Evolutionary conservation across 1,140 invertebrate genomes (phyloP).

Genomic region (Diuraphis noxia): DNA sequence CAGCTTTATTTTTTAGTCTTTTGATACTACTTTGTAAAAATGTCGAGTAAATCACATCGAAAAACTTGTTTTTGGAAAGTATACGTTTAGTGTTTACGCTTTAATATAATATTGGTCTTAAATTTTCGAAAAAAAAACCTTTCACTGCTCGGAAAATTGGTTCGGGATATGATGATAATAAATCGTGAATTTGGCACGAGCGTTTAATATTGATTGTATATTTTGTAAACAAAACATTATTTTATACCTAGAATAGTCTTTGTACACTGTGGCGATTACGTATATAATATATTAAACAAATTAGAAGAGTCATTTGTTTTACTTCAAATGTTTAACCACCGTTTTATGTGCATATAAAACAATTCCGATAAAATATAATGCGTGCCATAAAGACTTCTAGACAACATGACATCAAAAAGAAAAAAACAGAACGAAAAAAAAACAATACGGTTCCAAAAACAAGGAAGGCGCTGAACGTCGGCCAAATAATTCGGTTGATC

Average conservation of each 20-base stretch:
- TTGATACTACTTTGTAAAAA: not conserved
- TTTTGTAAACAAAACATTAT: not conserved
- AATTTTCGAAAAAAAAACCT: not conserved
- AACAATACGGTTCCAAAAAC: constrained; percentile 13
- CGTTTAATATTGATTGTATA: not conserved
- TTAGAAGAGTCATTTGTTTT: not conserved
- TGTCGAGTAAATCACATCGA: not conserved
- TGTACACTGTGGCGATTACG: not conserved
- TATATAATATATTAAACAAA: not conserved
- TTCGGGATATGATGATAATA: not conserved
- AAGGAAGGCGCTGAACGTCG: not conserved
- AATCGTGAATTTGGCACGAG: not conserved
- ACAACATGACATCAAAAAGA: not conserved
- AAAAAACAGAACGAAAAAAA: not conserved
- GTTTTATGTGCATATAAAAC: not conserved
- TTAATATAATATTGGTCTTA: not conserved
- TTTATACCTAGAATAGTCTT: not conserved
- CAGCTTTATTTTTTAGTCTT: not conserved
- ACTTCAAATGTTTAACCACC: not conserved
- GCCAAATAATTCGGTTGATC: constrained; percentile 24
- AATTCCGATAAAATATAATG: not conserved
- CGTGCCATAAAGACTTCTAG: constrained; percentile 21
- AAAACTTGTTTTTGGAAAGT: not conserved
- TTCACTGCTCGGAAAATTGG: not conserved
- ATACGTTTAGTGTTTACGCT: not conserved